Evolutionary conservation across 2,113 vertebrate species (phyloP).

Genomic region (Phrynocephalus versicolor): DNA sequence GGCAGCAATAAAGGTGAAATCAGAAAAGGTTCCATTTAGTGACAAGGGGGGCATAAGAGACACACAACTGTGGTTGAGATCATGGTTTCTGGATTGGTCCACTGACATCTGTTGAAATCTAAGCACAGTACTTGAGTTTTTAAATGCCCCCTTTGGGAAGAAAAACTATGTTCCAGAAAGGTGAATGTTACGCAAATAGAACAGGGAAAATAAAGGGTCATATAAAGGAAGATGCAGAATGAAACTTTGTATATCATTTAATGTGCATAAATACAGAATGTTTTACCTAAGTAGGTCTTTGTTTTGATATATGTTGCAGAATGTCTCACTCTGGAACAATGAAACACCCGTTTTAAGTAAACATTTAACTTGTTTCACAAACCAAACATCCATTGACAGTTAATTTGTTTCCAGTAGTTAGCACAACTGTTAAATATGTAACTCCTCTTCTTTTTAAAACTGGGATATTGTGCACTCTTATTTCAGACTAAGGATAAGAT

Average conservation of each 20-base stretch:
- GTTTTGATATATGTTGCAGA: background rate
- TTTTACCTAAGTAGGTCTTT: background rate
- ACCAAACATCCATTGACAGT: conserved; percentile 1
- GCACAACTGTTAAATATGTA: background rate
- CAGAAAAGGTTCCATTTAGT: background rate
- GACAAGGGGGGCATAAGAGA: background rate
- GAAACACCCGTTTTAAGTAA: background rate
- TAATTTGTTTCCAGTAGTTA: background rate
- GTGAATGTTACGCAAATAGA: background rate
- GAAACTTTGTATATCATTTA: background rate
- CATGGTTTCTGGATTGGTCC: background rate
- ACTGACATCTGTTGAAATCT: background rate
- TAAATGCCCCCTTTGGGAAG: background rate
- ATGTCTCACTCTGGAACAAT: background rate
- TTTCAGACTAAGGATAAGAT: background rate
- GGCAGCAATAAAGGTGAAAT: background rate
- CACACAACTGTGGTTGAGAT: background rate
- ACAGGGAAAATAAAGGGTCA: background rate
- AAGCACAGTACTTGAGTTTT: conserved; percentile 12
- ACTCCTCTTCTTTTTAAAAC: background rate
- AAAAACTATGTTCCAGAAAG: background rate
- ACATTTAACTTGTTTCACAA: background rate
- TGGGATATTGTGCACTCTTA: background rate
- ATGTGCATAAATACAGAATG: background rate
- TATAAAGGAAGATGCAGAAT: background rate